A percentile compares a stretch with the other conserved stretches of the same genome.
Evolutionary conservation across 2,113 vertebrate genomes (phyloP).

Genomic region (Clinocottus analis): DNA sequence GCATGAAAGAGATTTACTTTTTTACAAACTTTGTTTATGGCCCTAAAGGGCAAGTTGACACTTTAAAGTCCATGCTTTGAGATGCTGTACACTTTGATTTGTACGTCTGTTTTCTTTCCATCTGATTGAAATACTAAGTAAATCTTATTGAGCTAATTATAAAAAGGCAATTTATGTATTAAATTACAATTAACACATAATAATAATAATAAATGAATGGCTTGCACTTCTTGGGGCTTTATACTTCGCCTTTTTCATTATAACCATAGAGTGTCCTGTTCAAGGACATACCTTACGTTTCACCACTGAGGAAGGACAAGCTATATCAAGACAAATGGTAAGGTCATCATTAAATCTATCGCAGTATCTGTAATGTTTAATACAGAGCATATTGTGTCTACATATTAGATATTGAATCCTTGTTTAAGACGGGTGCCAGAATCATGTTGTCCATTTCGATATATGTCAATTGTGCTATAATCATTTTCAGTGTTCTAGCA

Average conservation of each 20-base stretch:
- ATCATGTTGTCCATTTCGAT: conserved; percentile 77
- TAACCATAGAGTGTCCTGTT: conserved; percentile 45
- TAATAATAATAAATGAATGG: conserved; percentile 15
- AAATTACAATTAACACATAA: conserved; percentile 33
- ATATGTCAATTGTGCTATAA: conserved; percentile 75
- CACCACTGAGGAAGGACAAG: conserved; percentile 67
- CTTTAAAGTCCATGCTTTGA: conserved; percentile 31
- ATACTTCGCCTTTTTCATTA: conserved; percentile 52
- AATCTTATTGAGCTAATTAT: conserved; percentile 10
- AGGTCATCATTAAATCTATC: conserved; percentile 82
- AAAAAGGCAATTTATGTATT: conserved; percentile 9
- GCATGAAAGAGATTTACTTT: conserved; percentile 81
- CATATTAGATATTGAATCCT: conserved; percentile 80
- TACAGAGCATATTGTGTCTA: conserved; percentile 68
- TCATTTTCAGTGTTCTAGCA: conserved; percentile 82
- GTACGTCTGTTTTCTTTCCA: not conserved
- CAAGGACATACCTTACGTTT: conserved; percentile 73
- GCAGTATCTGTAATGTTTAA: conserved; percentile 72
- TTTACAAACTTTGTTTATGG: conserved; percentile 79
- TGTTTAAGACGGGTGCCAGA: conserved; percentile 73
- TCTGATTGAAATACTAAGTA: conserved; percentile 17
- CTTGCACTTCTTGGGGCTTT: conserved; percentile 16
- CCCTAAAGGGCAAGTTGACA: conserved; percentile 66
- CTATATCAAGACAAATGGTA: conserved; percentile 81
- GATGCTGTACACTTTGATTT: conserved; percentile 1